These are phyloP conservation scores for Bombus vancouverensis DNA, from an alignment of 1,140 invertebrate species.

Conservation along the genomic window DNA sequence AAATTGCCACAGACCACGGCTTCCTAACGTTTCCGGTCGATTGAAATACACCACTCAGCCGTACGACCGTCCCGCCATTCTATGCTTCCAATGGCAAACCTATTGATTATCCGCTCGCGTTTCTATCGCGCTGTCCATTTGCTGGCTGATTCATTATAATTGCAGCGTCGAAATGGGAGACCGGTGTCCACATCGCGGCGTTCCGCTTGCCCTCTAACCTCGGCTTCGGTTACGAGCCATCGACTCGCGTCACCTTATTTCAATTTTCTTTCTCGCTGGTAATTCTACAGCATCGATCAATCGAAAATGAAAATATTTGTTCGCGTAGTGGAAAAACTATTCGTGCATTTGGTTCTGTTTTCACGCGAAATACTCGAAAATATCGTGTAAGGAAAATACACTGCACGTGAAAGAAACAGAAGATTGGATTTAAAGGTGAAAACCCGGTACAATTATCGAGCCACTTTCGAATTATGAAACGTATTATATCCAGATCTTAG, in stretches of 20 bases:
- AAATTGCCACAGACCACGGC: conserved; percentile 45
- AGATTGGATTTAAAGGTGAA: neutral
- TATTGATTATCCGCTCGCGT: conserved; percentile 72
- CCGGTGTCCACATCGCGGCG: neutral
- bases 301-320: neutral
- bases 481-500: neutral
- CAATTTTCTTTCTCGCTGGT: neutral
- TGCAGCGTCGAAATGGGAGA: conserved; percentile 53
- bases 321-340: no score
- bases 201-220: neutral
- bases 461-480: neutral
- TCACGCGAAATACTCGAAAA: neutral
- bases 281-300: neutral
- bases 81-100: conserved; percentile 64
- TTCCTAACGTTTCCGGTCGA: conserved; percentile 57
- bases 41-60: conserved; percentile 73
- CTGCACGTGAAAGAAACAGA: neutral
- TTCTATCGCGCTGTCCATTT: conserved; percentile 66
- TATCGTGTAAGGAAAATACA: neutral
- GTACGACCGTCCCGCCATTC: conserved; percentile 56
- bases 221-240: neutral
- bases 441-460: neutral
- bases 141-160: conserved; percentile 73
- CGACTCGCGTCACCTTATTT: neutral
- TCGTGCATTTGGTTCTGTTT: neutral